phyloP scores from a whole-genome alignment of 2,797 vertebrate species.

The Diglossa cyanea region DNA sequence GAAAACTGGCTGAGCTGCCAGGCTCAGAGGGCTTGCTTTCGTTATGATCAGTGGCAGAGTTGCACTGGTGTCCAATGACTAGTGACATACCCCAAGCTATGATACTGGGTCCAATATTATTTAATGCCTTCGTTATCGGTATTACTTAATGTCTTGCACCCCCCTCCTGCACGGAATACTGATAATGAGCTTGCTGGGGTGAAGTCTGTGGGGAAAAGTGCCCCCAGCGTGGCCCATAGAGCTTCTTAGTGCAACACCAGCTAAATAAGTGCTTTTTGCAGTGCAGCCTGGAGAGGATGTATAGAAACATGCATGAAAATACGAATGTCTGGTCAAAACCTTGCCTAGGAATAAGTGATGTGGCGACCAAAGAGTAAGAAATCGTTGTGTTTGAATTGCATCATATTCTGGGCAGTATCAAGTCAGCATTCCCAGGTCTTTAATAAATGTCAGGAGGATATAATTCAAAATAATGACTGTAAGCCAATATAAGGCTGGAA shows the following conservation, averaged over 20 bases:
- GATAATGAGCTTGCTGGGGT: not conserved
- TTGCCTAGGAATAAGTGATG: not conserved
- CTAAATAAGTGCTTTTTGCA: not conserved
- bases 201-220: not conserved
- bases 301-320: not conserved
- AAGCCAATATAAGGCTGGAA: not conserved
- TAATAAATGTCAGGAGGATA: not conserved
- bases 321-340: not conserved
- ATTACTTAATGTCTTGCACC: not conserved
- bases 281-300: not conserved
- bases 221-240: no score
- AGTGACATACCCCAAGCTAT: not conserved
- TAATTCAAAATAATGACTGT: not conserved
- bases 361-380: not conserved
- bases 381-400: not conserved
- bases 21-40: not conserved
- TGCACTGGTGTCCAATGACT: not conserved
- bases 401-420: not conserved
- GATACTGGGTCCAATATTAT: not conserved
- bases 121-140: not conserved
- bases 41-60: not conserved
- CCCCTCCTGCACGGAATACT: not conserved
- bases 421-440: not conserved
- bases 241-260: not conserved
- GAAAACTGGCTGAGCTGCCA: not conserved